These are phyloP conservation scores for Tipula helvola DNA, from an alignment of 2,888 invertebrate species.

Conservation along the genomic window DNA sequence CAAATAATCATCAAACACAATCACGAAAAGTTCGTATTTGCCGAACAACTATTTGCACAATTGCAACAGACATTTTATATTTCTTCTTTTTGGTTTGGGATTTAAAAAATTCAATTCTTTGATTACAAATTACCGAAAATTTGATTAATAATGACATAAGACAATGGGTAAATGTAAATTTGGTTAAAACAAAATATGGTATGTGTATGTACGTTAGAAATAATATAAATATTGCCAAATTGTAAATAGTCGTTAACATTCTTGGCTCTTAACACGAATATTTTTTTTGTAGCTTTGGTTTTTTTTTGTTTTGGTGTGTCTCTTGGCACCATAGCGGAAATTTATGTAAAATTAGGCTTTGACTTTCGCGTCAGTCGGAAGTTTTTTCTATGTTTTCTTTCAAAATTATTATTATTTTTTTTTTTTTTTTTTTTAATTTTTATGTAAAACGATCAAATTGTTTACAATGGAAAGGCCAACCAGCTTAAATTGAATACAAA, in stretches of 20 bases:
- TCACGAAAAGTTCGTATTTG: not conserved
- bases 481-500: no score
- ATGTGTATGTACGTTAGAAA: not conserved
- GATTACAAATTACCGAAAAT: not conserved
- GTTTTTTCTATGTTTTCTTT: no score
- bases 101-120: not conserved
- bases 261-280: not conserved
- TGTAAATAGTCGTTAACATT: not conserved
- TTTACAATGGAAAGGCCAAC: no score
- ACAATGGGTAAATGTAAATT: not conserved
- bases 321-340: not conserved
- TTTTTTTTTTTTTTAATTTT: no score
- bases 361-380: no score
- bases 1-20: not conserved
- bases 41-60: not conserved
- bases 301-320: not conserved
- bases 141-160: not conserved
- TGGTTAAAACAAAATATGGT: not conserved
- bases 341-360: no score
- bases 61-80: not conserved
- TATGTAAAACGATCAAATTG: no score
- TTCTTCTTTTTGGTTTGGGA: not conserved
- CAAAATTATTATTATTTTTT: no score
- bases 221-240: not conserved
- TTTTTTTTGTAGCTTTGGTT: not conserved